phyloP scores from a whole-genome alignment of 37 sponge, comb jelly and placozoan species.

The Beroe ovata region DNA sequence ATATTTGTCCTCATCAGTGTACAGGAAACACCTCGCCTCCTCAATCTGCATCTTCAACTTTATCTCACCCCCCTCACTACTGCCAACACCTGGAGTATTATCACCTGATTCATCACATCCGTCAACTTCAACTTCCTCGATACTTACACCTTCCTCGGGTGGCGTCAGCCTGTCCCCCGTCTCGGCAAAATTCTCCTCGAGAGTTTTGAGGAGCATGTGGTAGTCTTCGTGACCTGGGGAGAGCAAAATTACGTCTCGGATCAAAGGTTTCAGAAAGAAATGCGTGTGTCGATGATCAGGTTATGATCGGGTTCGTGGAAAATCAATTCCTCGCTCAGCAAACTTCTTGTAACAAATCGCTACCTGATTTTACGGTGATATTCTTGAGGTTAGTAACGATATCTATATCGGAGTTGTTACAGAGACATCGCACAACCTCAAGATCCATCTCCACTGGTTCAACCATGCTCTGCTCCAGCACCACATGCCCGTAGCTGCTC shows the following conservation, averaged over 20 bases:
- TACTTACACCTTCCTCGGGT: background rate
- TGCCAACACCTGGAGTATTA: background rate
- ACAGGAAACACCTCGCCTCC: background rate
- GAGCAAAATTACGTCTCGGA: no score
- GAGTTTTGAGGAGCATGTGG: slow-evolving; percentile 47
- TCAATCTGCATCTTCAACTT: slow-evolving; percentile 5
- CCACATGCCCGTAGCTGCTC: slow-evolving; percentile 6
- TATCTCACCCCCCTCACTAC: slow-evolving; percentile 9
- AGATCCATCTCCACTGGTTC: slow-evolving; percentile 40
- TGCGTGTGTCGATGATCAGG: no score
- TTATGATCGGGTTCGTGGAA: no score
- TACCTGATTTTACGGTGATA: background rate
- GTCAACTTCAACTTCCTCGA: background rate
- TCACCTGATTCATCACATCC: no score
- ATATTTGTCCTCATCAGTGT: slow-evolving; percentile 20
- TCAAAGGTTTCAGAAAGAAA: no score
- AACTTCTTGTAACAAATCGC: no score
- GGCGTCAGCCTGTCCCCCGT: slow-evolving; percentile 24
- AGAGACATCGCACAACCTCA: background rate
- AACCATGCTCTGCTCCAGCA: background rate
- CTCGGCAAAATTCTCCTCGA: slow-evolving; percentile 48
- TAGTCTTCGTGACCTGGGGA: slow-evolving; percentile 36
- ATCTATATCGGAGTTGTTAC: background rate
- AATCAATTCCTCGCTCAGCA: no score
- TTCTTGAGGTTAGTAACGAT: background rate